A percentile compares a stretch with the other conserved stretches of the same genome.
phyloP scores from a whole-genome alignment of 1,140 invertebrate genomes.

The Hormaphis cornu region DNA sequence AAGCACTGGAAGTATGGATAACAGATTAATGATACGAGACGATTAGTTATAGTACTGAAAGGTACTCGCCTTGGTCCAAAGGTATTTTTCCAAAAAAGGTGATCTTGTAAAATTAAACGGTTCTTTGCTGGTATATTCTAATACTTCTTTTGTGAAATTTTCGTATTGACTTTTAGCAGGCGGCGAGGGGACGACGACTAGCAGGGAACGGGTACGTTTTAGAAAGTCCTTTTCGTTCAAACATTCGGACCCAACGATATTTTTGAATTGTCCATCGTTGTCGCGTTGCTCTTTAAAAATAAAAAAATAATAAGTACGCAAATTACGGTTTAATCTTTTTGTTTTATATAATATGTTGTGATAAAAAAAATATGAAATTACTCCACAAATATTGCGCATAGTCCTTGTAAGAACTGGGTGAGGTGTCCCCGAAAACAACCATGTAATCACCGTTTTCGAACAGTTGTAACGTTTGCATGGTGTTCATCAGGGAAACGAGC shows the following conservation, averaged over 20 bases:
- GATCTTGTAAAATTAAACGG: constrained; percentile 67
- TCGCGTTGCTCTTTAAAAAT: not conserved
- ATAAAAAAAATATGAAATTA: constrained; percentile 38
- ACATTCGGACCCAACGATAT: constrained; percentile 29
- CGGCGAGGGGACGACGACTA: constrained; percentile 74
- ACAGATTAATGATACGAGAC: too few relatives aligned
- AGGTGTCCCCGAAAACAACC: constrained; percentile 88
- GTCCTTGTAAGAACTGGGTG: constrained; percentile 66
- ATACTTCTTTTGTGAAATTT: constrained; percentile 65
- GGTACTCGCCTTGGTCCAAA: not conserved
- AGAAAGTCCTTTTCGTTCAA: constrained; percentile 50
- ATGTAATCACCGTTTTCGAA: constrained; percentile 88
- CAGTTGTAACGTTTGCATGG: constrained; percentile 75
- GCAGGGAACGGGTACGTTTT: constrained; percentile 63
- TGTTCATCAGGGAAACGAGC: constrained; percentile 79
- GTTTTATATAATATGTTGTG: too few relatives aligned
- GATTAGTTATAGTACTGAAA: too few relatives aligned
- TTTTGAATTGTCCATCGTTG: too few relatives aligned
- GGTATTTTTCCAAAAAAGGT: constrained; percentile 41
- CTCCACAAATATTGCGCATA: constrained; percentile 80
- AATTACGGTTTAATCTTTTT: too few relatives aligned
- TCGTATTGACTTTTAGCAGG: constrained; percentile 60
- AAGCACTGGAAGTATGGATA: too few relatives aligned
- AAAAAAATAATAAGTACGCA: not conserved
- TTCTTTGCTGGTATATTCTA: constrained; percentile 59